Evolutionary conservation across 2,797 vertebrate species (phyloP).

Genomic region (Silurus lanzhouensis): DNA sequence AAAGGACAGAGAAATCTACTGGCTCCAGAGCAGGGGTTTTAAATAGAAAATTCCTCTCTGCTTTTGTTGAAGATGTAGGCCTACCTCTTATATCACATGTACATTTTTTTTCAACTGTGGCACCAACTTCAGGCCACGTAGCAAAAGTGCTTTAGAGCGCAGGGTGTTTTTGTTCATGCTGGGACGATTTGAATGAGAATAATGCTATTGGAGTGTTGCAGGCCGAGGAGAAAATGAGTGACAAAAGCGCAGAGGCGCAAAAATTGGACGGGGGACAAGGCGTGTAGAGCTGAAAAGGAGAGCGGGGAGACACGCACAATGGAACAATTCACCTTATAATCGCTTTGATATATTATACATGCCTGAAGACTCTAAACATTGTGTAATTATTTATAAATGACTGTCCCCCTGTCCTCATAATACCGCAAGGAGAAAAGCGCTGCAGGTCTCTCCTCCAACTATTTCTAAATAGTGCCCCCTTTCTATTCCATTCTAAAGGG

Average conservation of each 20-base stretch:
- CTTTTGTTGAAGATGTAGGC: background rate
- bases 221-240: slow-evolving; percentile 86
- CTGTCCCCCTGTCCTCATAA: slow-evolving; percentile 88
- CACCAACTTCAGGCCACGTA: slow-evolving; percentile 45
- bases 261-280: slow-evolving; percentile 93
- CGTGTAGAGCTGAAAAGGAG: slow-evolving; percentile 91
- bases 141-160: slow-evolving; percentile 79
- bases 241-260: slow-evolving; percentile 94
- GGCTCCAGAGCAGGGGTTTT: background rate
- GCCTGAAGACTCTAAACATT: slow-evolving; percentile 99
- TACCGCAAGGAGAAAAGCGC: slow-evolving; percentile 90
- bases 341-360: slow-evolving; percentile 99
- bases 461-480: slow-evolving; percentile 87
- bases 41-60: background rate
- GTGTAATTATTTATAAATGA: slow-evolving; percentile 99
- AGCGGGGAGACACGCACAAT: slow-evolving; percentile 86
- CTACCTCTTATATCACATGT: slow-evolving; percentile 21
- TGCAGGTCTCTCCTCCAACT: slow-evolving; percentile 93
- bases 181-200: slow-evolving; percentile 97
- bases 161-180: slow-evolving; percentile 90
- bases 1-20: background rate
- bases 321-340: slow-evolving; percentile 98
- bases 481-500: slow-evolving; percentile 74
- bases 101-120: slow-evolving; percentile 16
- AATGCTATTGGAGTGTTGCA: slow-evolving; percentile 92